These are phyloP conservation scores for Coendou prehensilis DNA, from an alignment of 2,797 vertebrate genomes.

Conservation along the genomic window DNA sequence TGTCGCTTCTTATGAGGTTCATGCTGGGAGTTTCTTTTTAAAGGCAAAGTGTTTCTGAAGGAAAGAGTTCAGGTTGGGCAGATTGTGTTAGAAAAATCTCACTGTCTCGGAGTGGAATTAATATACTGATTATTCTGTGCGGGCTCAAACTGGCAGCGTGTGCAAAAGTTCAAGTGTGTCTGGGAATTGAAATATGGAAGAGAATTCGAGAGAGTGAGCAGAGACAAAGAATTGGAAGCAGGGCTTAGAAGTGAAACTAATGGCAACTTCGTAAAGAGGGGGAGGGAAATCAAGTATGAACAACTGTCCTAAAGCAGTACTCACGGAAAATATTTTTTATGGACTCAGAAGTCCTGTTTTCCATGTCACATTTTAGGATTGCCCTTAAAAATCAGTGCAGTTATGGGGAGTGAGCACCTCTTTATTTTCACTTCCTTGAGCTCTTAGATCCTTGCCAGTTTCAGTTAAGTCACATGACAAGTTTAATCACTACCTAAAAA, in stretches of 20 bases:
- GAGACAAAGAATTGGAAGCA: conserved; percentile 77
- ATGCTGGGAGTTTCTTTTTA: conserved; percentile 90
- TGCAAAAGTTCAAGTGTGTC: conserved; percentile 76
- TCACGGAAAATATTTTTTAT: background rate
- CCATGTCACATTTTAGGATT: background rate
- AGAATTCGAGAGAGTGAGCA: conserved; percentile 54
- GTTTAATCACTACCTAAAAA: conserved; percentile 48
- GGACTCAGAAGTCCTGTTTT: background rate
- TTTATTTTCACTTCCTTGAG: conserved; percentile 10
- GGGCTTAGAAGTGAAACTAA: conserved; percentile 34
- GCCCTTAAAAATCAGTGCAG: background rate
- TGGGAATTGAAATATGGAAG: conserved; percentile 72
- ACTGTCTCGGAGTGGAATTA: conserved; percentile 79
- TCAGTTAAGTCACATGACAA: conserved; percentile 39
- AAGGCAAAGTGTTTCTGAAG: conserved; percentile 89
- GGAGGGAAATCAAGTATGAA: background rate
- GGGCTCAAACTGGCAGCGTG: conserved; percentile 79
- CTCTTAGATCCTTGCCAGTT: conserved; percentile 37
- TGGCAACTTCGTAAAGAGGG: conserved; percentile 38
- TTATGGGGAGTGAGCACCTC: background rate
- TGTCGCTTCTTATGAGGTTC: conserved; percentile 89
- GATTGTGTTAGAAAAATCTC: conserved; percentile 85
- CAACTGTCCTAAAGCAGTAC: background rate
- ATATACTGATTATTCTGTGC: conserved; percentile 76
- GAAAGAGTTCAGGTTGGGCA: conserved; percentile 87